A percentile compares a stretch with the other conserved stretches of the same genome.
These are phyloP conservation scores for Hydriomena furcata DNA, from an alignment of 2,888 invertebrate genomes.

Conservation along the genomic window DNA sequence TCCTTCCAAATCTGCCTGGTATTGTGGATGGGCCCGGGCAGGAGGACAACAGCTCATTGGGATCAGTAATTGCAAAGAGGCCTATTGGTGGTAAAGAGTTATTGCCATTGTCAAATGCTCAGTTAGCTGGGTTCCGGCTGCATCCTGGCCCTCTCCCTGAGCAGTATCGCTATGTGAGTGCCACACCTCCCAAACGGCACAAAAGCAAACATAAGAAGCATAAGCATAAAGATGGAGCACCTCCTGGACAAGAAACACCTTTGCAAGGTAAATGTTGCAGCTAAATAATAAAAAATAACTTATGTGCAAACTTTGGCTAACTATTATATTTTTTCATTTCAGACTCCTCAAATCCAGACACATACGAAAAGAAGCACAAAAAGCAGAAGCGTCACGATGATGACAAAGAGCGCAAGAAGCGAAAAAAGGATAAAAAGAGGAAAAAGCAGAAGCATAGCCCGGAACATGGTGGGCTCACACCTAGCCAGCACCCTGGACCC, in stretches of 20 bases:
- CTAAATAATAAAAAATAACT: no score
- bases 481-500: slow-evolving; percentile 72
- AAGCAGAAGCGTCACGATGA: slow-evolving; percentile 97
- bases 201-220: slow-evolving; percentile 98
- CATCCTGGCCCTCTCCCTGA: slow-evolving; percentile 98
- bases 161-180: slow-evolving; percentile 96
- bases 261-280: slow-evolving; percentile 83
- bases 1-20: slow-evolving; percentile 97
- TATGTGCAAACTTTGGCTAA: no score
- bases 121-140: slow-evolving; percentile 95
- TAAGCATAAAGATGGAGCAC: slow-evolving; percentile 94
- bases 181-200: slow-evolving; percentile 95
- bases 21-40: slow-evolving; percentile 97
- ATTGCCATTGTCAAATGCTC: slow-evolving; percentile 92
- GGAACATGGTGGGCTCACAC: slow-evolving; percentile 88
- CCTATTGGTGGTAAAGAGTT: slow-evolving; percentile 95
- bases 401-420: slow-evolving; percentile 95
- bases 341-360: slow-evolving; percentile 88
- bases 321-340: slow-evolving; percentile 34
- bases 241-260: slow-evolving; percentile 89
- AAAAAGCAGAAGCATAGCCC: slow-evolving; percentile 98
- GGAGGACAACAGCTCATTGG: slow-evolving; percentile 92
- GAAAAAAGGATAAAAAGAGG: slow-evolving; percentile 97
- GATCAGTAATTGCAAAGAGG: slow-evolving; percentile 97
- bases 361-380: slow-evolving; percentile 97